Evolutionary conservation across 2,797 vertebrate genomes (phyloP), one percentile per base, ranked within the genome.

Genomic region (Microctenopoma steveboyesi): DNA sequence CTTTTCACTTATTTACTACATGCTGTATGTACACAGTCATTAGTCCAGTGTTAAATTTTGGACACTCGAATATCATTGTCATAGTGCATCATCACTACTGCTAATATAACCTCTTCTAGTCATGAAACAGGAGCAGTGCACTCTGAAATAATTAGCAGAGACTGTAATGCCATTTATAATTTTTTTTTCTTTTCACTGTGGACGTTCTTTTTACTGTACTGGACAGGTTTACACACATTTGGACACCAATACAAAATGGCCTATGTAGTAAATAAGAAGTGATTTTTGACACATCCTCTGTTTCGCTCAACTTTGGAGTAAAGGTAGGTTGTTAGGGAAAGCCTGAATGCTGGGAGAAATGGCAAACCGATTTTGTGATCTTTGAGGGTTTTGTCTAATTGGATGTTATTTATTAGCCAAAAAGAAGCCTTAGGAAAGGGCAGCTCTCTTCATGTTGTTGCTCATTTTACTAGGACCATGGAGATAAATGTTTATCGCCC

Each of bases 351-450:
- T 74, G 74, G 64, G 62, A 84, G 73, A 85, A 89, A 90, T 89
- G 86, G 76, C 70, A 87, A 88, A 82, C 82, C 80, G 70, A 81
- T 89, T 87, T 83, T 89, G 76, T 84, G 87, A 88, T 90, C 78
- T 89, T 84, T 80, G 76, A 88, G 79, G 58, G 81, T 75, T 82
- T 77, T 45, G 22, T 78, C 79, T 93, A 93, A 94, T 92, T 91
- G 89, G 88, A 84, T 84, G 74, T 80, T 91, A 86, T 88, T 91
- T 91, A 91, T 90, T 88, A 86, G 78, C 53, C 40, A 66, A 72
- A 84, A 69, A 72, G 63, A 75, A 76, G 75, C 65, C 74, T 49
- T 10, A 64, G 75, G 71, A 89, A 92, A 93, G 89, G 91, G 84
- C 88, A 92, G 65, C 79, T 83, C 76, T 83, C 64, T 67, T 67